Conservation (phyloP, 2,113 vertebrate genomes). For the Lophura nycthemera region DNA sequence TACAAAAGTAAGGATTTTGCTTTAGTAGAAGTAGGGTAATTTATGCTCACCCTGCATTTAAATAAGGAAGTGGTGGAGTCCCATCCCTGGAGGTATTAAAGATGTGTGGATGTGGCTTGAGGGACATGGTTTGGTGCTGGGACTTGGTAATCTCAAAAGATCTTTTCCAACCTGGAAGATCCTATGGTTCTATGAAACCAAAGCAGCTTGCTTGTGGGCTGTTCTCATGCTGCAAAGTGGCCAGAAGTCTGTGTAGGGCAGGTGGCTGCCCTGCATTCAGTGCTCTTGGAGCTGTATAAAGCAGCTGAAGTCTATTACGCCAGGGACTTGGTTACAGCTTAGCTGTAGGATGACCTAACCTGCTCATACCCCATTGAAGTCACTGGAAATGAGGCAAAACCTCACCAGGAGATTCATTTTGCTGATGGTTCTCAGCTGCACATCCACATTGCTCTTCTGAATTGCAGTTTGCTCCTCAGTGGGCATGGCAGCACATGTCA, state of each 20-base stretch:
- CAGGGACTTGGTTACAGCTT: background rate
- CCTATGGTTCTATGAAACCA: background rate
- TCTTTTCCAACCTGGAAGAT: background rate
- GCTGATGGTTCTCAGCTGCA: background rate
- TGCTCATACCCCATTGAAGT: background rate
- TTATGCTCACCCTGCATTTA: background rate
- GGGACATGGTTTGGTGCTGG: background rate
- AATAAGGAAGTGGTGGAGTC: background rate
- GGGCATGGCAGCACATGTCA: background rate
- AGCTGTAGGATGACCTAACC: background rate
- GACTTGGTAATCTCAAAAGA: background rate
- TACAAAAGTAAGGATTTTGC: background rate
- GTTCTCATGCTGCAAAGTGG: background rate
- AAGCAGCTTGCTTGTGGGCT: background rate
- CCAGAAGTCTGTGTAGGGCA: fast-evolving
- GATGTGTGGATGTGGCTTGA: background rate
- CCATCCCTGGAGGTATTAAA: background rate
- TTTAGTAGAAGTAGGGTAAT: background rate
- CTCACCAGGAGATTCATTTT: background rate
- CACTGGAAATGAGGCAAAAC: background rate
- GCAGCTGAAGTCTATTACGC: background rate
- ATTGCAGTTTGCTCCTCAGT: background rate
- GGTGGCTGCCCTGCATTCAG: background rate
- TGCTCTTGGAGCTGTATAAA: background rate
- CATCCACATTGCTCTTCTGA: background rate